Percentiles rank a stretch among this genome's conserved stretches.
Conservation (phyloP, 2,888 invertebrate genomes). For the Drosophila dives region DNA sequence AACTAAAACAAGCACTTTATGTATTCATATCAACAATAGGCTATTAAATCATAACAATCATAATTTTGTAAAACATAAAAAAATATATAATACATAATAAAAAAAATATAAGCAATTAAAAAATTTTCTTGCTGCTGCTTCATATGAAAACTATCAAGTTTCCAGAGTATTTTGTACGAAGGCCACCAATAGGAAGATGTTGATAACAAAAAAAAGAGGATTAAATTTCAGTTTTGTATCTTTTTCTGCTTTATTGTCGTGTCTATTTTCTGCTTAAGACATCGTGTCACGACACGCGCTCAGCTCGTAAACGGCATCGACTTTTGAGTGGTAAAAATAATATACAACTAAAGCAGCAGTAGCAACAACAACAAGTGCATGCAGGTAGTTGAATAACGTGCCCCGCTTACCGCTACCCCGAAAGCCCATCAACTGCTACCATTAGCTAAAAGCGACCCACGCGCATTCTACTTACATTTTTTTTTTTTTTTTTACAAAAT, state of each 20-base stretch:
- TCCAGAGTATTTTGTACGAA: neutral
- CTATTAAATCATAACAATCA: neutral
- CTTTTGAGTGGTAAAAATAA: constrained; percentile 64
- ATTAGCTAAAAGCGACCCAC: constrained; percentile 43
- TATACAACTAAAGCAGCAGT: constrained; percentile 39
- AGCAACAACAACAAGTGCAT: constrained; percentile 56
- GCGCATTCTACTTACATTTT: constrained; percentile 59
- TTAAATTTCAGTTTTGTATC: neutral
- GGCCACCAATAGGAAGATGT: constrained; percentile 7
- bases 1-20: neutral
- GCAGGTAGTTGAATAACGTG: constrained; percentile 59
- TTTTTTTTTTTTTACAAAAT: constrained; percentile 59
- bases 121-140: neutral
- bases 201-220: neutral
- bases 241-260: neutral
- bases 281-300: constrained; percentile 31
- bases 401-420: neutral
- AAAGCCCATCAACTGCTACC: neutral
- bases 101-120: neutral
- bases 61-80: neutral
- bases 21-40: neutral
- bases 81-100: neutral
- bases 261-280: neutral
- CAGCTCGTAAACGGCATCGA: constrained; percentile 38
- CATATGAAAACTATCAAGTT: neutral